Percentiles rank a stretch among this genome's conserved stretches.
These are phyloP conservation scores for Melanotaenia boesemani DNA, from an alignment of 2,797 vertebrate genomes.

Conservation along the genomic window DNA sequence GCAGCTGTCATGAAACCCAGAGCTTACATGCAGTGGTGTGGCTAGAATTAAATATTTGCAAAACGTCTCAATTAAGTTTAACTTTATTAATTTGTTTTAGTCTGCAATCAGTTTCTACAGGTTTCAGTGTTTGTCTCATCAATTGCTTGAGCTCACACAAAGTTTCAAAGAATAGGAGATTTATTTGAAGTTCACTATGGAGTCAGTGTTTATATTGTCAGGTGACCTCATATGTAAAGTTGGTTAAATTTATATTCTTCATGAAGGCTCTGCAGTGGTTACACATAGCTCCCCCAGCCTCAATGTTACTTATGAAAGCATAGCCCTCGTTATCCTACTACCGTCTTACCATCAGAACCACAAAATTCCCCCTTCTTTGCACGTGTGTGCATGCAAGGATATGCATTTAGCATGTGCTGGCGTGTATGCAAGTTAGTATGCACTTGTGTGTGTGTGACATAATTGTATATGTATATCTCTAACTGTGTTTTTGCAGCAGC, in stretches of 20 bases:
- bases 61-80: background rate
- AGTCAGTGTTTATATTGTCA: constrained; percentile 53
- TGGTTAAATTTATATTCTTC: constrained; percentile 33
- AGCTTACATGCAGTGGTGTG: background rate
- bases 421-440: constrained; percentile 27
- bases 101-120: constrained; percentile 22
- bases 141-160: constrained; percentile 8
- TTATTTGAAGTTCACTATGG: constrained; percentile 40
- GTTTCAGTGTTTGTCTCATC: constrained; percentile 23
- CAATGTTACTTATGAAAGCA: constrained; percentile 44
- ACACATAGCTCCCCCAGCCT: constrained; percentile 31
- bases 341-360: constrained; percentile 43
- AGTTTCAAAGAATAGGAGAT: constrained; percentile 30
- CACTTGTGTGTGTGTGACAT: constrained; percentile 47
- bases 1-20: no score
- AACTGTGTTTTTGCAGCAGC: constrained; percentile 70
- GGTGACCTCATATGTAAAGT: constrained; percentile 52
- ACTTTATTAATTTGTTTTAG: background rate
- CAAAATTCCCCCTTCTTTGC: constrained; percentile 43
- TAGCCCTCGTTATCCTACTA: constrained; percentile 45
- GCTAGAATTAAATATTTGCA: background rate
- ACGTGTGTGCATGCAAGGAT: constrained; percentile 13
- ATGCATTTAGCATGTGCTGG: constrained; percentile 42
- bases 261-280: constrained; percentile 32
- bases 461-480: constrained; percentile 66